phyloP scores from a whole-genome alignment of 2,797 vertebrate genomes.

The Enteromius argenteus region DNA sequence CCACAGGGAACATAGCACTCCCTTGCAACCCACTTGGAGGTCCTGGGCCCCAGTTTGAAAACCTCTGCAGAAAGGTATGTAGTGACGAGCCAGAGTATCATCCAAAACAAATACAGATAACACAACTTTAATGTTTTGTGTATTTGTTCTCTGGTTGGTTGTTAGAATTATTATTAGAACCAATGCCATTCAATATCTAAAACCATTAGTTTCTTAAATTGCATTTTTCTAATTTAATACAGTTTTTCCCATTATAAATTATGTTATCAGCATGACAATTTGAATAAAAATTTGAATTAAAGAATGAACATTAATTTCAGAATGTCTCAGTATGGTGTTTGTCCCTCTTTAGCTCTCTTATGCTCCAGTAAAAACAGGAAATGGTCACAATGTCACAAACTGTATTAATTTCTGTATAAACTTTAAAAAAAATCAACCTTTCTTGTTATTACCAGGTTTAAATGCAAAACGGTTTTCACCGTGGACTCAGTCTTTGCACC shows the following conservation, averaged over 20 bases:
- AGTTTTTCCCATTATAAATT: not conserved
- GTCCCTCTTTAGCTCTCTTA: not conserved
- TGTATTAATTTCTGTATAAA: not conserved
- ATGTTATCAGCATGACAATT: not conserved
- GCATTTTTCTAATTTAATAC: not conserved
- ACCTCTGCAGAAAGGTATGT: not conserved
- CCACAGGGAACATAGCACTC: not conserved
- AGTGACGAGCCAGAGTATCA: constrained; percentile 22
- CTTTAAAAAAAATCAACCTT: not conserved
- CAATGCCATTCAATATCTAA: not conserved
- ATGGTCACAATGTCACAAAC: not conserved
- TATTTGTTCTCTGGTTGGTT: not conserved
- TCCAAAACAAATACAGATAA: constrained; percentile 23
- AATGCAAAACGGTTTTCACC: not conserved
- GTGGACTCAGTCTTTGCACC: not conserved
- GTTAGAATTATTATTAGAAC: not conserved
- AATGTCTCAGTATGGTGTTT: not conserved
- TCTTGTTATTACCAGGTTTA: not conserved
- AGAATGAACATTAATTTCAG: not conserved
- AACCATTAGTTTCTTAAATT: not conserved
- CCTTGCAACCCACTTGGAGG: not conserved
- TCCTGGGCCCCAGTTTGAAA: not conserved
- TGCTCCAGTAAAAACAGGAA: not conserved
- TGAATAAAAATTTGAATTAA: not conserved
- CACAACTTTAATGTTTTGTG: not conserved